Evolutionary conservation across 2,888 invertebrate genomes (phyloP).

Genomic region (Selenia dentaria): DNA sequence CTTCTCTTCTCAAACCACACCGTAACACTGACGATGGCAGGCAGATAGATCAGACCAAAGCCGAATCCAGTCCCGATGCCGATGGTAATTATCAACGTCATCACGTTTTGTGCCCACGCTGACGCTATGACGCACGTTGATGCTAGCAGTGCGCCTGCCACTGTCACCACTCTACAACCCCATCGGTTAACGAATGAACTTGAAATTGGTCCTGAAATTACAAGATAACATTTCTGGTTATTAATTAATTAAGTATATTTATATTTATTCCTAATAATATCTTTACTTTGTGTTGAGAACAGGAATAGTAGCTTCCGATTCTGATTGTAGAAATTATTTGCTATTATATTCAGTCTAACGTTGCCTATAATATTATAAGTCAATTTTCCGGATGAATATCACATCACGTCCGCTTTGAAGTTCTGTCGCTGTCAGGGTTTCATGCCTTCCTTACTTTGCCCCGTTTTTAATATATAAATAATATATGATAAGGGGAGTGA

Average conservation of each 20-base stretch:
- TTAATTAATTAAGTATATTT: too few relatives aligned
- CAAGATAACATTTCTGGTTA: too few relatives aligned
- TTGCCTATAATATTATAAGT: background rate
- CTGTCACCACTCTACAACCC: constrained; percentile 96
- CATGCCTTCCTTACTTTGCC: too few relatives aligned
- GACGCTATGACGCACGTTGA: constrained; percentile 91
- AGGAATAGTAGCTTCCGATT: too few relatives aligned
- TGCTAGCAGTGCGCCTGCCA: constrained; percentile 93
- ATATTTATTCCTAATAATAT: too few relatives aligned
- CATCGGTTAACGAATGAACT: constrained; percentile 97
- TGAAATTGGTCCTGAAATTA: constrained; percentile 94
- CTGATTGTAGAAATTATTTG: background rate
- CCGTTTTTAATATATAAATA: too few relatives aligned
- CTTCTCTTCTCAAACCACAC: constrained; percentile 98
- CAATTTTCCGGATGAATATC: background rate
- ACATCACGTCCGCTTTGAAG: background rate
- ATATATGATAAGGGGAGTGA: too few relatives aligned
- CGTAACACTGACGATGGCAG: constrained; percentile 98
- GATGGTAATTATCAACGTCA: constrained; percentile 95
- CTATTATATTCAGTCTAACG: background rate
- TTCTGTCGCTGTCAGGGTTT: background rate
- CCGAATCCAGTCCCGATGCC: constrained; percentile 98
- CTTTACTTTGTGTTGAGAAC: too few relatives aligned
- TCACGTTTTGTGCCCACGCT: constrained; percentile 92
- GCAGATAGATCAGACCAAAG: constrained; percentile 98